Conservation (phyloP, 2,888 invertebrate genomes). For the Drymonia ruficornis region DNA sequence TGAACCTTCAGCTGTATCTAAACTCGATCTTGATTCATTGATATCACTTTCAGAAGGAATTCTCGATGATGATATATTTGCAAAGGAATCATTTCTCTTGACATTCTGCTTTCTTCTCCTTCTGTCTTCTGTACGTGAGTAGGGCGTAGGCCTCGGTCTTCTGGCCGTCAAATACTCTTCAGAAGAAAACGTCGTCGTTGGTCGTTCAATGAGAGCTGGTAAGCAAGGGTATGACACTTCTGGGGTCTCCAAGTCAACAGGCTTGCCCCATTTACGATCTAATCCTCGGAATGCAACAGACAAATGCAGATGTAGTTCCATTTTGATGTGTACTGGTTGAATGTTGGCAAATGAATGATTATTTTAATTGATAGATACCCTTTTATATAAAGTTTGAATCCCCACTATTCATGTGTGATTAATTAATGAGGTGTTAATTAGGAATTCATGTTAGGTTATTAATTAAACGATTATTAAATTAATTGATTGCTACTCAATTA, state of each 20-base stretch:
- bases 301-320: conserved; percentile 66
- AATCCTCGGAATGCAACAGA: conserved; percentile 58
- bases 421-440: conserved; percentile 2
- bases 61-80: conserved; percentile 52
- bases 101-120: conserved; percentile 28
- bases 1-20: conserved; percentile 23
- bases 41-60: conserved; percentile 38
- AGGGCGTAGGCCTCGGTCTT: conserved; percentile 41
- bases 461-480: conserved; percentile 16
- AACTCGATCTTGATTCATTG: conserved; percentile 10
- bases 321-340: conserved; percentile 26
- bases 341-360: conserved; percentile 11
- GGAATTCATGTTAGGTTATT: neutral
- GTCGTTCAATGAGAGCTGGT: conserved; percentile 51
- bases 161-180: conserved; percentile 54
- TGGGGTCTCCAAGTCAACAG: conserved; percentile 55
- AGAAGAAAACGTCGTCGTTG: conserved; percentile 59
- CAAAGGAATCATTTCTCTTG: conserved; percentile 49
- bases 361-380: conserved; percentile 4
- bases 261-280: conserved; percentile 62
- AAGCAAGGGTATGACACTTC: conserved; percentile 40
- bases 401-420: conserved; percentile 10
- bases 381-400: conserved; percentile 16
- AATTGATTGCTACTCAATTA: conserved; percentile 14
- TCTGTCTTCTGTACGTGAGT: conserved; percentile 35